Conservation (phyloP, 1,140 invertebrate species). For the Metopolophium dirhodum region DNA sequence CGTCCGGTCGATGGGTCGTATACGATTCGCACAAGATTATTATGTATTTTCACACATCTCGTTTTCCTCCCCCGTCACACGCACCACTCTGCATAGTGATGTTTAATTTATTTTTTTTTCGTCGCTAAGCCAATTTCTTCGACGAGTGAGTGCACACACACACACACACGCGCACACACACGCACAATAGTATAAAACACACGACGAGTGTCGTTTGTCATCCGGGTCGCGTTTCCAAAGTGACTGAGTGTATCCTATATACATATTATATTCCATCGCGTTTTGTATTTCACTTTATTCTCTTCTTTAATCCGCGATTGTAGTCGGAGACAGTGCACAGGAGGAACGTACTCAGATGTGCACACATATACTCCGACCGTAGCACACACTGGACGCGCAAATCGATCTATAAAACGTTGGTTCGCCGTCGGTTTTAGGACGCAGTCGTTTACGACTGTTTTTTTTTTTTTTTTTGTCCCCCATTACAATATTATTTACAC, state of each 20-base stretch:
- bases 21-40: neutral
- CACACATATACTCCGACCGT: too few species aligned
- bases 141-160: too few species aligned
- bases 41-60: neutral
- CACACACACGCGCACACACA: too few species aligned
- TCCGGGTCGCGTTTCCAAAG: constrained; percentile 9
- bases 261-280: neutral
- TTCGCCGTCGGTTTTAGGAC: neutral
- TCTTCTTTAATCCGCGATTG: neutral
- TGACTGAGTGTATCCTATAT: neutral
- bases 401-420: neutral
- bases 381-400: neutral
- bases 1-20: neutral
- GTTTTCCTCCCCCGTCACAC: neutral
- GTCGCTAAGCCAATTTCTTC: neutral
- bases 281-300: constrained; percentile 9
- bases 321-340: neutral
- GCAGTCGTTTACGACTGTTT: neutral
- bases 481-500: too few species aligned
- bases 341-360: neutral
- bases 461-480: neutral
- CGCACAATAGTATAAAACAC: neutral
- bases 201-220: constrained; percentile 15
- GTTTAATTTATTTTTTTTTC: neutral
- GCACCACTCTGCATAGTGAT: neutral